phyloP scores from a whole-genome alignment of 2,888 invertebrate genomes.

The Pandemis cinnamomeana region DNA sequence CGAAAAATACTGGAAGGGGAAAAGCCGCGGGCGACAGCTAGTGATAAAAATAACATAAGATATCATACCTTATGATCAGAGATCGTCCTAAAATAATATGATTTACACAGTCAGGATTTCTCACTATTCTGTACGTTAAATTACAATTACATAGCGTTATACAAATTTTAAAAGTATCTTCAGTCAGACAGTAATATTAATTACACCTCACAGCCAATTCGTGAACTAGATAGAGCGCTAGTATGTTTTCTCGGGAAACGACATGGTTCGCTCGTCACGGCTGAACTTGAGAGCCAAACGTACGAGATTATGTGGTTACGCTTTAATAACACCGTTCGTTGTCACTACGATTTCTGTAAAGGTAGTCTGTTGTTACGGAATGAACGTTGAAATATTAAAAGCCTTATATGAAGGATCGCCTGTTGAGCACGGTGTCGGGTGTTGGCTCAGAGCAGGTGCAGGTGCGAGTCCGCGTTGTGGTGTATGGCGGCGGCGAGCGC shows the following conservation, averaged over 20 bases:
- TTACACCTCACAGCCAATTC: not conserved
- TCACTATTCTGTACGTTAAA: no score
- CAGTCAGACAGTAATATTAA: not conserved
- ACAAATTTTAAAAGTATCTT: not conserved
- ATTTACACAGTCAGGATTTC: not conserved
- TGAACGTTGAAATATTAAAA: no score
- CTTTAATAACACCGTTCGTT: not conserved
- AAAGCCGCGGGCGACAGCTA: no score
- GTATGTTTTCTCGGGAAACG: not conserved
- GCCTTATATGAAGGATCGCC: no score
- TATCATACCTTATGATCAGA: no score
- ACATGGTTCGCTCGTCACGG: not conserved
- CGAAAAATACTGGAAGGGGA: no score
- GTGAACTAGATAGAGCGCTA: not conserved
- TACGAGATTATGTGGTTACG: not conserved
- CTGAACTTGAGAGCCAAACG: not conserved
- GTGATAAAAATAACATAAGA: no score
- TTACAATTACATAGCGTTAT: no score
- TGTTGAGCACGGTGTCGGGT: not conserved
- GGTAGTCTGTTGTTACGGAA: no score
- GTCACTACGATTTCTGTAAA: not conserved
- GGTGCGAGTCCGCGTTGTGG: constrained; percentile 64
- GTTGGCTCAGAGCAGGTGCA: constrained; percentile 57
- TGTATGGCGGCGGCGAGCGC: constrained; percentile 61
- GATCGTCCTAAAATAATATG: no score